Evolutionary conservation across 2,888 invertebrate species (phyloP).

Genomic region (Latheticus oryzae): DNA sequence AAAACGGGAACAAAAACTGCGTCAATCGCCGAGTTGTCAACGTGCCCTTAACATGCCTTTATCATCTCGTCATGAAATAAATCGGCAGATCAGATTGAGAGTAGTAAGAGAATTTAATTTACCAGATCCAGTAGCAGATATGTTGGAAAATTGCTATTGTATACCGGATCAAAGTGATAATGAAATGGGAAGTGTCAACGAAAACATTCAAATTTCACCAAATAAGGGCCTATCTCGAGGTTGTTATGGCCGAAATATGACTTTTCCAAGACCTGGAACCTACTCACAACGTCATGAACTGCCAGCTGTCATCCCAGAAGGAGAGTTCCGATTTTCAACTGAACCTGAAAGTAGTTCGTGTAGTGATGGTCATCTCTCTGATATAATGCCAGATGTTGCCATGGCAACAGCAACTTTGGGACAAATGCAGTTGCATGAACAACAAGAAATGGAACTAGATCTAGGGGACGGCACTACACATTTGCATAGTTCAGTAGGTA

Average conservation of each 20-base stretch:
- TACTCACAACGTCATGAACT: constrained; percentile 70
- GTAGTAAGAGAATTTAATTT: constrained; percentile 95
- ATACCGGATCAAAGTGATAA: constrained; percentile 61
- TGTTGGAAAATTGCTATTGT: constrained; percentile 71
- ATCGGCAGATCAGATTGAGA: constrained; percentile 82
- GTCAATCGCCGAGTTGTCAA: constrained; percentile 82
- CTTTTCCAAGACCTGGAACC: constrained; percentile 70
- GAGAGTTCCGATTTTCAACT: constrained; percentile 65
- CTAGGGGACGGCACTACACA: constrained; percentile 87
- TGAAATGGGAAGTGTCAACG: constrained; percentile 54
- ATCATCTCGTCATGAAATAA: constrained; percentile 81
- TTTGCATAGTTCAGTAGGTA: constrained; percentile 62
- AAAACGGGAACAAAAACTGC: constrained; percentile 85
- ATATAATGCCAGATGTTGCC: constrained; percentile 92
- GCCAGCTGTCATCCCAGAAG: constrained; percentile 75
- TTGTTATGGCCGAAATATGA: constrained; percentile 73
- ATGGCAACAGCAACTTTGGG: constrained; percentile 86
- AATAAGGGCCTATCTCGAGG: constrained; percentile 58
- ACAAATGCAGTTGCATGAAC: constrained; percentile 74
- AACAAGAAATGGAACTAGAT: constrained; percentile 80
- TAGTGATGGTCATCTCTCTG: constrained; percentile 79
- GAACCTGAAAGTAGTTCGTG: constrained; percentile 71
- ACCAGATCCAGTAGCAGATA: constrained; percentile 87
- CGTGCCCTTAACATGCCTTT: constrained; percentile 81
- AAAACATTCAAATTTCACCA: constrained; percentile 64